Conservation (phyloP, 1,140 invertebrate genomes). For the Trichonephila inaurata region DNA sequence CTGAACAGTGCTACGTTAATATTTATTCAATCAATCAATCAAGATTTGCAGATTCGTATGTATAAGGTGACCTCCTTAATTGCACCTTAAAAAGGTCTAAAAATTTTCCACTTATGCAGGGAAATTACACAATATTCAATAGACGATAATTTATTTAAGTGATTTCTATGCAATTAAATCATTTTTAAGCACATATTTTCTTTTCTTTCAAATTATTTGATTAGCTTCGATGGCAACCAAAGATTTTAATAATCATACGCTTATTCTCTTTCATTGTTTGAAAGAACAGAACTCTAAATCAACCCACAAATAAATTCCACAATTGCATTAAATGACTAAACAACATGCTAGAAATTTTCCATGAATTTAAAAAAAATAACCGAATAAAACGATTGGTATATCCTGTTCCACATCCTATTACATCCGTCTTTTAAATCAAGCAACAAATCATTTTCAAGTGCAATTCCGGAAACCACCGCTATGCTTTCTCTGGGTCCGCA, state of each 20-base stretch:
- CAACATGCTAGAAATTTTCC: neutral
- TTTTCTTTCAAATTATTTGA: no score
- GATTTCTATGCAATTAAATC: no score
- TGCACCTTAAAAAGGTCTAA: no score
- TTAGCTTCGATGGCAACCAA: no score
- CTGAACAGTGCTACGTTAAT: no score
- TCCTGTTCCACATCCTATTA: conserved; percentile 24
- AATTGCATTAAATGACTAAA: neutral
- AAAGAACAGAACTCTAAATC: neutral
- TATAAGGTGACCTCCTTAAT: no score
- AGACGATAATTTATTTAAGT: no score
- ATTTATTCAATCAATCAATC: no score
- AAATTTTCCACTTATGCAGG: no score
- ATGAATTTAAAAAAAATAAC: neutral
- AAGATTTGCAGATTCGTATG: no score
- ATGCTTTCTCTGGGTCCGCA: neutral
- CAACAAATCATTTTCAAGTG: neutral
- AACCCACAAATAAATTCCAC: neutral
- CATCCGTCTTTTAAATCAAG: conserved; percentile 31
- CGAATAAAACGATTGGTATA: neutral
- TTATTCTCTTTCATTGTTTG: neutral
- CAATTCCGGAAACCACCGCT: conserved; percentile 13
- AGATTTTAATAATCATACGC: neutral
- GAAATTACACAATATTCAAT: no score
- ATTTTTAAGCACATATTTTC: no score